Percentiles rank a stretch among this genome's conserved stretches.
Evolutionary conservation across 2,797 vertebrate genomes (phyloP).

Genomic region (Alauda arvensis): DNA sequence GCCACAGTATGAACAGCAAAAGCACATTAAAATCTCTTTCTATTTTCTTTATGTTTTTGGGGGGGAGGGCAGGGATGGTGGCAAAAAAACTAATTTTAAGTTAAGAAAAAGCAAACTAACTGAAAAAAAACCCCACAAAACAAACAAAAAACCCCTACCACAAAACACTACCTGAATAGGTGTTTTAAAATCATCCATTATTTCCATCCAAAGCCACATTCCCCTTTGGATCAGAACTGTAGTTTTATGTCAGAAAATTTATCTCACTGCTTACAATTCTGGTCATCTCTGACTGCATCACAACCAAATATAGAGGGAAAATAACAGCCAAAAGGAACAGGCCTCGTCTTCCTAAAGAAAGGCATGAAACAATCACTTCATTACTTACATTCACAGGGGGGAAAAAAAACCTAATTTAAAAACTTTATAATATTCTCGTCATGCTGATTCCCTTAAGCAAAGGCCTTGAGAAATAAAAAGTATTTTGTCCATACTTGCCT

Average conservation of each 20-base stretch:
- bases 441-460: neutral
- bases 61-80: neutral
- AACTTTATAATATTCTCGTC: neutral
- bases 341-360: neutral
- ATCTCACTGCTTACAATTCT: neutral
- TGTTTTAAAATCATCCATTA: neutral
- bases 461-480: neutral
- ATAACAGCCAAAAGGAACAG: neutral
- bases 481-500: neutral
- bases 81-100: neutral
- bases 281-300: neutral
- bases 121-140: neutral
- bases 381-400: neutral
- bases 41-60: neutral
- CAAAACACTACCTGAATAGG: neutral
- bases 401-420: neutral
- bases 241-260: neutral
- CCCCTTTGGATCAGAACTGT: neutral
- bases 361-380: neutral
- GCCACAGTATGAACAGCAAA: neutral
- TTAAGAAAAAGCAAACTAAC: neutral
- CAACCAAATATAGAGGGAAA: neutral
- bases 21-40: neutral
- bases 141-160: neutral
- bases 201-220: neutral